These are phyloP conservation scores for Arvicola amphibius DNA, from an alignment of 2,797 vertebrate genomes.

Conservation along the genomic window DNA sequence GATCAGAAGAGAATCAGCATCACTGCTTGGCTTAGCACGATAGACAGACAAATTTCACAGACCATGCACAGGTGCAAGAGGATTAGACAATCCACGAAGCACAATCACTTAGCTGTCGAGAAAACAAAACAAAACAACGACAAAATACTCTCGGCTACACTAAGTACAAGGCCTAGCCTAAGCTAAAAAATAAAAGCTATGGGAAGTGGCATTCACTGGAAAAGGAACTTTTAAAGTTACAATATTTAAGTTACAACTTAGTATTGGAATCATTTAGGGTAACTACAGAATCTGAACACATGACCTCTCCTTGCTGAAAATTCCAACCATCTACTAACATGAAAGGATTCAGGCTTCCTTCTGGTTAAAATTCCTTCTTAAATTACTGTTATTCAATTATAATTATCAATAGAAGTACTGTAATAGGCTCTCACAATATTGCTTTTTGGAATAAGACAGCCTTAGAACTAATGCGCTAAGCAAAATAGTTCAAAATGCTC, in stretches of 20 bases:
- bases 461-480: not conserved
- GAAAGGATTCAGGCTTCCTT: slow-evolving; percentile 21
- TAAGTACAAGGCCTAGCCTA: not conserved
- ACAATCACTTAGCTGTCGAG: not conserved
- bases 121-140: not conserved
- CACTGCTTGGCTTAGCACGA: not conserved
- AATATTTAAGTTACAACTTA: not conserved
- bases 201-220: not conserved
- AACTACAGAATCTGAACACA: not conserved
- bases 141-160: not conserved
- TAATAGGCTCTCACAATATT: not conserved
- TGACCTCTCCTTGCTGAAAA: not conserved
- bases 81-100: not conserved
- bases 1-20: not conserved
- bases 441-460: not conserved
- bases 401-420: not conserved
- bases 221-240: not conserved
- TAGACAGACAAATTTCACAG: not conserved
- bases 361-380: slow-evolving; percentile 29
- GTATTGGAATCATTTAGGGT: not conserved
- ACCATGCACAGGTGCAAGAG: not conserved
- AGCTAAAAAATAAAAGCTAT: not conserved
- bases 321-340: not conserved
- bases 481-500: slow-evolving; percentile 21
- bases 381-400: slow-evolving; percentile 1